Evolutionary conservation across 2,113 vertebrate genomes (phyloP).

Genomic region (Jacana jacana): DNA sequence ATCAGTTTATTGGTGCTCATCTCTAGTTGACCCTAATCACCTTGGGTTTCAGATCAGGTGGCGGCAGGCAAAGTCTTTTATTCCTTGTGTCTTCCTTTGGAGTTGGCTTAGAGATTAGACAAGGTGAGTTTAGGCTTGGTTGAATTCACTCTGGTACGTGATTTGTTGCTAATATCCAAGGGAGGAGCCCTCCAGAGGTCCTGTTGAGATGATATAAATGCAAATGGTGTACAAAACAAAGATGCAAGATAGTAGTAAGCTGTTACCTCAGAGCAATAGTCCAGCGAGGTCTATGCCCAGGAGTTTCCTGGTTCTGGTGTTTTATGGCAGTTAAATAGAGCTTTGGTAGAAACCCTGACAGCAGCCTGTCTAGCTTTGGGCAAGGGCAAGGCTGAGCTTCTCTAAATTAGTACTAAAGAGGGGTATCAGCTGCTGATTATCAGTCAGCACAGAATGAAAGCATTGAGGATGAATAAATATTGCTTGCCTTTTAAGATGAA

Average conservation of each 20-base stretch:
- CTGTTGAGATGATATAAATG: background rate
- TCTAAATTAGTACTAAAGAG: background rate
- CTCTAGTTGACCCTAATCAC: background rate
- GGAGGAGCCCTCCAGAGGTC: background rate
- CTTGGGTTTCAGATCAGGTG: background rate
- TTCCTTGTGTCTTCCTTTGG: background rate
- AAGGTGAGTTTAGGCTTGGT: background rate
- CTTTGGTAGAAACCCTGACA: background rate
- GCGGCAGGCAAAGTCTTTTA: background rate
- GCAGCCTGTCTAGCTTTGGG: background rate
- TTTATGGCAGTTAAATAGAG: background rate
- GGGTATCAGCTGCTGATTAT: background rate
- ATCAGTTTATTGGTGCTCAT: background rate
- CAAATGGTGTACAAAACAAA: background rate
- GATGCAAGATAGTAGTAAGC: background rate
- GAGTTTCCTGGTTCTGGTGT: background rate
- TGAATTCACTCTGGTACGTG: background rate
- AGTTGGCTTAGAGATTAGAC: background rate
- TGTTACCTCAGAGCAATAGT: background rate
- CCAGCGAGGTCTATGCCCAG: background rate
- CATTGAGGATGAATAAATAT: background rate
- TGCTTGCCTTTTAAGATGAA: background rate
- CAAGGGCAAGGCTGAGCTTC: background rate
- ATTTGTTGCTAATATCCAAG: background rate
- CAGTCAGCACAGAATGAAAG: background rate